Evolutionary conservation across 2,113 vertebrate genomes (phyloP).

Genomic region (Paratilapia polleni): DNA sequence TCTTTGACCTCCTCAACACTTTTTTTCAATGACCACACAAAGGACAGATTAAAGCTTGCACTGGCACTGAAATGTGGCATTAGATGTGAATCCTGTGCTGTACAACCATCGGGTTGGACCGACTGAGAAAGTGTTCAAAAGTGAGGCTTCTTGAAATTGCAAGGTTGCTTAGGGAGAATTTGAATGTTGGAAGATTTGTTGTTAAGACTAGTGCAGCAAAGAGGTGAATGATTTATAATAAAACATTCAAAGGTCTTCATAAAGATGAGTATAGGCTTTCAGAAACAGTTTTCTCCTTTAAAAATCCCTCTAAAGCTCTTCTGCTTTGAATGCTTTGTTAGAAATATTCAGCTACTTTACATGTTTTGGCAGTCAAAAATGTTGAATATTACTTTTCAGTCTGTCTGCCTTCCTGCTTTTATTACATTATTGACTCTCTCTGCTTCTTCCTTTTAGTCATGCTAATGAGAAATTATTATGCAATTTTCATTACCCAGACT

Average conservation of each 20-base stretch:
- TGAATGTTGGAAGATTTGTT: background rate
- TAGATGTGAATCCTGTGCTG: background rate
- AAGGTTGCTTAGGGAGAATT: background rate
- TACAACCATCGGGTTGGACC: background rate
- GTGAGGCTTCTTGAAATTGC: background rate
- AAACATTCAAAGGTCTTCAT: background rate
- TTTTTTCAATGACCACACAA: background rate
- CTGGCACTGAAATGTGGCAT: background rate
- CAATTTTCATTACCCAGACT: slow-evolving; percentile 2
- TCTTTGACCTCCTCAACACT: fast-evolving
- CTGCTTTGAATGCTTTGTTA: background rate
- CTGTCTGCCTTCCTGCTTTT: background rate
- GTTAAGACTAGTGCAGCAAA: background rate
- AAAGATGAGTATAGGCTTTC: background rate
- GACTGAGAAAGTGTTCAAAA: background rate
- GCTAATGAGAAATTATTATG: slow-evolving; percentile 28
- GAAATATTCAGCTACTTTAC: background rate
- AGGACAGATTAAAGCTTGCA: background rate
- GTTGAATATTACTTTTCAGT: background rate
- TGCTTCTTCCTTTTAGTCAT: slow-evolving; percentile 8
- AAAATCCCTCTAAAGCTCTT: background rate
- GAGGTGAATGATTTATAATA: background rate
- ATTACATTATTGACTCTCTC: background rate
- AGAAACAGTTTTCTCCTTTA: background rate
- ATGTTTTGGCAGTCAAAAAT: background rate